phyloP scores from a whole-genome alignment of 2,113 vertebrate genomes.

The Semicossyphus pulcher region DNA sequence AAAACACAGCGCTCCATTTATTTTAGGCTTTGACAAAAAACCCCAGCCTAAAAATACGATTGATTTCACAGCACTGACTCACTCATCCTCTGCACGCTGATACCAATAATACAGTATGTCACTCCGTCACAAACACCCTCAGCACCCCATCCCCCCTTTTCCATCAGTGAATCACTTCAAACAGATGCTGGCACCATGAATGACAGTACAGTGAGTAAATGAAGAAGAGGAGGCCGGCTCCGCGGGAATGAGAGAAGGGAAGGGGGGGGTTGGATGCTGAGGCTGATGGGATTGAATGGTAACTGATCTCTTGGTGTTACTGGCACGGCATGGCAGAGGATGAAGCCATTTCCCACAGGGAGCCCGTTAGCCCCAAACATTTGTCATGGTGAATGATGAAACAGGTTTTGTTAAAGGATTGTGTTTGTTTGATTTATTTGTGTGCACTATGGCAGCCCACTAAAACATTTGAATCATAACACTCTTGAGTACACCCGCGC shows the following conservation, averaged over 20 bases:
- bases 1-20: background rate
- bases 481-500: too few relatives aligned
- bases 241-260: constrained; percentile 8
- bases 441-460: background rate
- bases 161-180: constrained; percentile 40
- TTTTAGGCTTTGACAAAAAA: background rate
- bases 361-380: constrained; percentile 39
- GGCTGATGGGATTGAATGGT: constrained; percentile 57
- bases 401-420: constrained; percentile 42
- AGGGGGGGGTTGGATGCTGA: constrained; percentile 28
- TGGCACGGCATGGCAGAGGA: constrained; percentile 34
- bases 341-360: constrained; percentile 31
- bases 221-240: constrained; percentile 30
- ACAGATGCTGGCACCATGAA: constrained; percentile 50
- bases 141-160: background rate
- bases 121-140: constrained; percentile 19
- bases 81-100: constrained; percentile 28
- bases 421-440: constrained; percentile 49
- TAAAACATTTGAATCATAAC: too few relatives aligned
- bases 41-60: background rate
- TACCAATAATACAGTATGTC: constrained; percentile 30
- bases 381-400: constrained; percentile 61
- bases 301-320: constrained; percentile 53
- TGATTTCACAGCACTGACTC: constrained; percentile 12
- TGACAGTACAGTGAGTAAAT: constrained; percentile 52